These are phyloP conservation scores for Balearica regulorum DNA, from an alignment of 2,797 vertebrate species.

Conservation along the genomic window DNA sequence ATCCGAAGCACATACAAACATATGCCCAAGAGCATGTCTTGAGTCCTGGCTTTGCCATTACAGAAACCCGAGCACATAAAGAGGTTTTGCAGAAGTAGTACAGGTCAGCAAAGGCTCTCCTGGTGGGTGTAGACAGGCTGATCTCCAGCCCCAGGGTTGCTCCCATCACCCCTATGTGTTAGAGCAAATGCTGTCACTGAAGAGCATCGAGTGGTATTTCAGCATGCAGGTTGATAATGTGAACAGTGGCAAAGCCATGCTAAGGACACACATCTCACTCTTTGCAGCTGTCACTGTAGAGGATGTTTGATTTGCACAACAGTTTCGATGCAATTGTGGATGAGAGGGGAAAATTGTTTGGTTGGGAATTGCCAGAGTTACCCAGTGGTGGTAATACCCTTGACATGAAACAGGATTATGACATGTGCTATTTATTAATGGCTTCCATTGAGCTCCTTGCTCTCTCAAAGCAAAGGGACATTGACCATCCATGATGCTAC, in stretches of 20 bases:
- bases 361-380: background rate
- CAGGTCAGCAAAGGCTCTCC: background rate
- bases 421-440: background rate
- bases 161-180: accelerated
- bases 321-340: background rate
- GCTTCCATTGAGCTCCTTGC: background rate
- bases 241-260: background rate
- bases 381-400: background rate
- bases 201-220: background rate
- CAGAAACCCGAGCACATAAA: background rate
- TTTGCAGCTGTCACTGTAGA: background rate
- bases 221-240: background rate
- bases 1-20: background rate
- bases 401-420: background rate
- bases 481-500: background rate
- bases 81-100: background rate
- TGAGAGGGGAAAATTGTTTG: background rate
- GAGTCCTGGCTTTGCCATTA: background rate
- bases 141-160: background rate
- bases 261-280: background rate
- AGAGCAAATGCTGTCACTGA: background rate
- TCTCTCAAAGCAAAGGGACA: background rate
- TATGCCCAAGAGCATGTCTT: background rate
- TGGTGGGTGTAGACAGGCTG: background rate
- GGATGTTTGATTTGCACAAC: background rate